phyloP scores from a whole-genome alignment of 1,140 invertebrate genomes.

The Samia ricini region DNA sequence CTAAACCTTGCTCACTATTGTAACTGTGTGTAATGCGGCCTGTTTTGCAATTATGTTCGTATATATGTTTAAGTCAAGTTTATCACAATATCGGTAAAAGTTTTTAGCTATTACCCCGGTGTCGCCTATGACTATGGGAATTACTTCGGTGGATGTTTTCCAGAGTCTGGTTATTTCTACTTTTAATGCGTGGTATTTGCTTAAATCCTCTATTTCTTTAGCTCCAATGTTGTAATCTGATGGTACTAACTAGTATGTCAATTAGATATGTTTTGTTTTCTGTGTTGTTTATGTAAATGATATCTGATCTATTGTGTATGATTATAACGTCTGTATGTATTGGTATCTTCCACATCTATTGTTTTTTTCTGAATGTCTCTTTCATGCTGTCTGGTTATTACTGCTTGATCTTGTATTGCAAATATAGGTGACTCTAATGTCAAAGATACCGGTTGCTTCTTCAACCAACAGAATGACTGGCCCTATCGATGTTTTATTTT shows the following conservation, averaged over 20 bases:
- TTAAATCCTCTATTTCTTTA: too few species aligned
- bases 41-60: too few species aligned
- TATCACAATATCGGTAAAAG: too few species aligned
- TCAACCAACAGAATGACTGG: neutral
- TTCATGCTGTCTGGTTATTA: too few species aligned
- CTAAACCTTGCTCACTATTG: too few species aligned
- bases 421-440: neutral
- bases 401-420: neutral
- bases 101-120: constrained; percentile 12
- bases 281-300: constrained; percentile 15
- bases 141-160: constrained; percentile 11
- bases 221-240: too few species aligned
- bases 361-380: neutral
- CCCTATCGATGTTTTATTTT: neutral
- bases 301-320: too few species aligned
- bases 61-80: too few species aligned
- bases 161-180: constrained; percentile 11
- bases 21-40: too few species aligned
- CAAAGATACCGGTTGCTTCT: neutral
- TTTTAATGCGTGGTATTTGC: too few species aligned
- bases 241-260: constrained; percentile 24
- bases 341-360: constrained; percentile 16
- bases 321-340: constrained; percentile 19
- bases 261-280: too few species aligned
- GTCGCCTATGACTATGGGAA: constrained; percentile 16